Percentiles rank a stretch among this genome's conserved stretches.
phyloP scores from a whole-genome alignment of 64 coral and sea anemone genomes.

The Montipora cactus region DNA sequence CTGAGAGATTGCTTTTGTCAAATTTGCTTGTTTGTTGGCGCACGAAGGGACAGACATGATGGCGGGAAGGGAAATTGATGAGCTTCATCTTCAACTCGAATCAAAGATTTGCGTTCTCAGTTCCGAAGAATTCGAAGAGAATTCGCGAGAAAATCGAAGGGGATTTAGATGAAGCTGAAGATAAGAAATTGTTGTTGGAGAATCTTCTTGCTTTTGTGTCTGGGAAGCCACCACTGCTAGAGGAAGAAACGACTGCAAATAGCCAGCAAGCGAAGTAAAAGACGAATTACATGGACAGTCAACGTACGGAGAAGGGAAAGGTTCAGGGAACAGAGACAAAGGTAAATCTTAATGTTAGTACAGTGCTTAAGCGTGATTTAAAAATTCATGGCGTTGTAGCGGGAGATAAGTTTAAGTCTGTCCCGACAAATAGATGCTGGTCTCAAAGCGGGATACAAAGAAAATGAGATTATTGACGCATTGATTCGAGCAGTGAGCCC shows the following conservation, averaged over 20 bases:
- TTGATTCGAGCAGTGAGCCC: no score
- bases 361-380: no score
- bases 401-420: no score
- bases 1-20: no score
- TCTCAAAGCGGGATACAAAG: no score
- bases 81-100: conserved; percentile 28
- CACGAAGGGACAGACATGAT: background rate
- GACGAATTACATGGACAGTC: background rate
- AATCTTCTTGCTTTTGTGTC: background rate
- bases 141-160: conserved; percentile 27
- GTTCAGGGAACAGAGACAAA: no score
- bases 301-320: background rate
- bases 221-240: conserved; percentile 25
- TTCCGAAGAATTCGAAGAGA: conserved; percentile 13
- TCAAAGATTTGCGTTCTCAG: conserved; percentile 18
- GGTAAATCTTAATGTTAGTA: no score
- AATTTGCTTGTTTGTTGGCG: no score
- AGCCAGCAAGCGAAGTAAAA: background rate
- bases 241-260: background rate
- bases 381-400: no score
- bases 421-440: no score
- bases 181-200: conserved; percentile 17
- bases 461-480: no score
- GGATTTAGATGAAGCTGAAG: background rate
- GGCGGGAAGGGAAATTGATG: background rate